Evolutionary conservation across 2,113 vertebrate species (phyloP).

Genomic region (Rhea pennata): DNA sequence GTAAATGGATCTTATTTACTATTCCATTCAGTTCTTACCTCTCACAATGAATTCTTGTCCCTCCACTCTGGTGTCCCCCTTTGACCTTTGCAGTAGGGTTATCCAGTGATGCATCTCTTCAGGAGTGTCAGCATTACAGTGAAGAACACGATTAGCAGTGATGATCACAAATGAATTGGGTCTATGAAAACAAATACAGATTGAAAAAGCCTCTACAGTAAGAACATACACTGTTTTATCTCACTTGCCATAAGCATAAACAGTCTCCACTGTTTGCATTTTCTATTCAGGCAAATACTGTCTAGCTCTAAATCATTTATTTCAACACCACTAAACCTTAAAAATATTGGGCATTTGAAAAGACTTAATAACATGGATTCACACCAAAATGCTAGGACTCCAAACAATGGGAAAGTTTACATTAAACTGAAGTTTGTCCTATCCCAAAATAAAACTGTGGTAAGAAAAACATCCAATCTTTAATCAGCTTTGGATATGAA

Average conservation of each 20-base stretch:
- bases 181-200: conserved; percentile 67
- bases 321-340: neutral
- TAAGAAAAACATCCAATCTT: neutral
- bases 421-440: neutral
- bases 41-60: conserved; percentile 97
- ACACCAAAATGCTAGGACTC: neutral
- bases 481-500: conserved; percentile 38
- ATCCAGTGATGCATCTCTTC: conserved; percentile 99
- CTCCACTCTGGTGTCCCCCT: conserved; percentile 94
- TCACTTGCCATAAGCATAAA: neutral
- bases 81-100: conserved; percentile 92
- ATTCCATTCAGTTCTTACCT: conserved; percentile 77
- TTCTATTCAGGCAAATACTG: neutral
- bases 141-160: conserved; percentile 94
- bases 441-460: neutral
- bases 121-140: conserved; percentile 94
- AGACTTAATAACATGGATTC: neutral
- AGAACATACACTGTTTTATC: neutral
- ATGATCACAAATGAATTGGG: conserved; percentile 97
- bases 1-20: neutral
- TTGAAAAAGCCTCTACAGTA: neutral
- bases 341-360: neutral
- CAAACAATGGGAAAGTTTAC: neutral
- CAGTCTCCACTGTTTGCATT: neutral
- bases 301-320: conserved; percentile 2